A percentile compares a stretch with the other conserved stretches of the same genome.
phyloP scores from a whole-genome alignment of 2,113 vertebrate genomes.

The Maccullochella peelii region DNA sequence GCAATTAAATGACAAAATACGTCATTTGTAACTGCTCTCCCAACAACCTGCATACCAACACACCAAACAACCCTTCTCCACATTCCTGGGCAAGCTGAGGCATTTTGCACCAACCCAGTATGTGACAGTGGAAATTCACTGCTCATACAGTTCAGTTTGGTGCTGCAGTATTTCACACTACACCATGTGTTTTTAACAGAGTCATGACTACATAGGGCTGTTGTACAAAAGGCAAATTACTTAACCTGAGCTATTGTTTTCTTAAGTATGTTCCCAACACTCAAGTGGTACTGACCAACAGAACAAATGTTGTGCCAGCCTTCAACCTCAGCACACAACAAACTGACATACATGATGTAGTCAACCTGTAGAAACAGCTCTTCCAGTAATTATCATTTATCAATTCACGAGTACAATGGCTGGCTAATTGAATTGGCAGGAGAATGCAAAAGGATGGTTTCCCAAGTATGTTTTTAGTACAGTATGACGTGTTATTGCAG shows the following conservation, averaged over 20 bases:
- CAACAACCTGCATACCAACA: constrained; percentile 11
- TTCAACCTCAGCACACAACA: not conserved
- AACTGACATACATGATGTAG: not conserved
- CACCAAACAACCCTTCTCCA: not conserved
- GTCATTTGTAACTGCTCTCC: not conserved
- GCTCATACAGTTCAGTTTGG: not conserved
- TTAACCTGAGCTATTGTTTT: not conserved
- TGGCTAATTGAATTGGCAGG: not conserved
- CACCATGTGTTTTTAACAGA: not conserved
- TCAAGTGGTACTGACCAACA: not conserved
- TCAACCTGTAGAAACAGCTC: not conserved
- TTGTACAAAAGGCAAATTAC: not conserved
- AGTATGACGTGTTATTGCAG: not conserved
- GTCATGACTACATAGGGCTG: not conserved
- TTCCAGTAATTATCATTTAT: not conserved
- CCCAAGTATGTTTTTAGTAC: not conserved
- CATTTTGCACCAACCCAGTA: not conserved
- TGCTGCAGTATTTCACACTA: not conserved
- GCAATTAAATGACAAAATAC: no score
- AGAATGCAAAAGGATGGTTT: not conserved
- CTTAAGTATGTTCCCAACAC: not conserved
- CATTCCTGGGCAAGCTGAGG: constrained; percentile 56
- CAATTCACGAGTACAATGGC: not conserved
- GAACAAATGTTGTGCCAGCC: not conserved
- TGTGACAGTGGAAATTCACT: constrained; percentile 36